Conservation (phyloP, 2,113 vertebrate genomes). For the Danio rerio region DNA sequence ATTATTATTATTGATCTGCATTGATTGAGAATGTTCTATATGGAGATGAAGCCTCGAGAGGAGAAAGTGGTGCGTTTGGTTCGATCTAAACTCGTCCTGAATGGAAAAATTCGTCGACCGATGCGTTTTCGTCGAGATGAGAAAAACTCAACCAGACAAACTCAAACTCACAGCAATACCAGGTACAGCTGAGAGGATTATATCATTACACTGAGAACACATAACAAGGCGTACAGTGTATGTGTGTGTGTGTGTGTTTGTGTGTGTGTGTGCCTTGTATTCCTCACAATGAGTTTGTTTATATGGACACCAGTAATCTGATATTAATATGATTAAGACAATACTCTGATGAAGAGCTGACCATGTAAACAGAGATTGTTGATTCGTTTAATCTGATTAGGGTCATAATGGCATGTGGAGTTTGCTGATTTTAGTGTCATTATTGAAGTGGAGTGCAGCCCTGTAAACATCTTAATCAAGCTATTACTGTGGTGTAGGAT, state of each 20-base stretch:
- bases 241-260: conserved; percentile 48
- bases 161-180: neutral
- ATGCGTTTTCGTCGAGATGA: neutral
- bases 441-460: too few species aligned
- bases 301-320: too few species aligned
- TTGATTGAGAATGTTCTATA: conserved; percentile 50
- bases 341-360: too few species aligned
- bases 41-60: neutral
- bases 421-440: too few species aligned
- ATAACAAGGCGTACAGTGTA: conserved; percentile 62
- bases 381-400: too few species aligned
- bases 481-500: too few species aligned
- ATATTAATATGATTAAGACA: too few species aligned
- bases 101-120: neutral
- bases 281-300: too few species aligned
- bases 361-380: too few species aligned
- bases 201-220: conserved; percentile 40
- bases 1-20: conserved; percentile 12
- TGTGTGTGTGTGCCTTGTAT: too few species aligned
- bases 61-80: neutral
- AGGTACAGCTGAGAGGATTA: neutral
- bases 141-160: neutral
- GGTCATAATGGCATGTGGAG: too few species aligned
- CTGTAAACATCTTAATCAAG: too few species aligned
- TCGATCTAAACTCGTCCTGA: conserved; percentile 6